Conservation (phyloP, 1,140 invertebrate species). For the Drosophila mauritiana region DNA sequence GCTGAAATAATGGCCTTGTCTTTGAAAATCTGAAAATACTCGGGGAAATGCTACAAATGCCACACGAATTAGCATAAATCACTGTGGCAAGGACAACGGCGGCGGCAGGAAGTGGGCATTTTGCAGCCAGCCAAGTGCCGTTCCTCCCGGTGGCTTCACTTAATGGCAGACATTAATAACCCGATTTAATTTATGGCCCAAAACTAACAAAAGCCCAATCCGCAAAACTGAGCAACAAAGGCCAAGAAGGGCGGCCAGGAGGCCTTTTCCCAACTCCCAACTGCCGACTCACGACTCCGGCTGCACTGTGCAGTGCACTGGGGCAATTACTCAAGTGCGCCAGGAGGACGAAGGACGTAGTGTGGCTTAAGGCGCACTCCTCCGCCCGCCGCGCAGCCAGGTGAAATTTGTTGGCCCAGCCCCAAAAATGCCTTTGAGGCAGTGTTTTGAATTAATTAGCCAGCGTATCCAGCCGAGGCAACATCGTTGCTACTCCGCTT, state of each 20-base stretch:
- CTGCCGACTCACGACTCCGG: not conserved
- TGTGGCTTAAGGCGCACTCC: constrained; percentile 63
- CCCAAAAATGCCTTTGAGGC: constrained; percentile 75
- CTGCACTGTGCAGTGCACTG: constrained; percentile 49
- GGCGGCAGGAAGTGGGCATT: constrained; percentile 25
- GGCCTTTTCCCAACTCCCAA: constrained; percentile 3
- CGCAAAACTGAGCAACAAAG: constrained; percentile 62
- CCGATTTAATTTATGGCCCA: constrained; percentile 80
- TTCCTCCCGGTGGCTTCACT: constrained; percentile 70
- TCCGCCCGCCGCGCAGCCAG: constrained; percentile 23
- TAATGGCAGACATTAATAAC: constrained; percentile 83
- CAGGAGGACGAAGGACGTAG: constrained; percentile 49
- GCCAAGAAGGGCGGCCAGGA: constrained; percentile 5
- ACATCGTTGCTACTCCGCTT: constrained; percentile 57
- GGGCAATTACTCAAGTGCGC: constrained; percentile 77
- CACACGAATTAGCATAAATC: constrained; percentile 76
- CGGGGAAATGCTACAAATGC: constrained; percentile 71
- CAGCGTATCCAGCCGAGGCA: constrained; percentile 14
- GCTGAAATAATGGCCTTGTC: constrained; percentile 41
- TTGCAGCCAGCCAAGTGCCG: constrained; percentile 19
- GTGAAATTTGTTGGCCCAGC: constrained; percentile 61
- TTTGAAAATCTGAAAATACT: constrained; percentile 68
- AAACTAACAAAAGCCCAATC: constrained; percentile 75
- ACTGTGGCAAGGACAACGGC: constrained; percentile 16
- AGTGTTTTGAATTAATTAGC: constrained; percentile 83